These are phyloP conservation scores for Dioctria rufipes DNA, from an alignment of 2,888 invertebrate species.

Conservation along the genomic window DNA sequence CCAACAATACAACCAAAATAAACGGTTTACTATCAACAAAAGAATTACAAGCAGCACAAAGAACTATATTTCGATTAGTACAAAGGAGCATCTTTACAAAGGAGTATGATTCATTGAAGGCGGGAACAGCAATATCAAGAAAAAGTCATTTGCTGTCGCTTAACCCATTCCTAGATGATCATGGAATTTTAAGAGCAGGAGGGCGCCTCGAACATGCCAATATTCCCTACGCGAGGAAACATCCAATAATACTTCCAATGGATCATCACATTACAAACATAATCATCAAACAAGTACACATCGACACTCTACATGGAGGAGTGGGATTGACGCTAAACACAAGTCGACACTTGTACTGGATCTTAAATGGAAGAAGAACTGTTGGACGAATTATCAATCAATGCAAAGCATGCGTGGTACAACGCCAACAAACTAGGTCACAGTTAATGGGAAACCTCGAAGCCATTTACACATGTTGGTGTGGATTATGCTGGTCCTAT, in stretches of 20 bases:
- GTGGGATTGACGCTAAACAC: neutral
- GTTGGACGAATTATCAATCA: neutral
- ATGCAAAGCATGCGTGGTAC: neutral
- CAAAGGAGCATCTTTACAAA: neutral
- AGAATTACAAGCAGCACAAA: neutral
- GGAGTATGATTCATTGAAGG: neutral
- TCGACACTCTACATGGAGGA: neutral
- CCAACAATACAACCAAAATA: neutral
- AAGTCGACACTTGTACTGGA: conserved; percentile 4
- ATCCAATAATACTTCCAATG: neutral
- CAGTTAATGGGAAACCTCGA: too few species aligned
- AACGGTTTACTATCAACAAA: neutral
- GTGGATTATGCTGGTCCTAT: too few species aligned
- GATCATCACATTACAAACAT: neutral
- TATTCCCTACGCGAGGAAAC: neutral
- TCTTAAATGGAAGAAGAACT: conserved; percentile 2
- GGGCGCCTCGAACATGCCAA: neutral
- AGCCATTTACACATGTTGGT: too few species aligned
- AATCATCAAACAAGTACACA: neutral
- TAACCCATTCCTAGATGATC: neutral
- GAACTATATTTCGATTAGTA: neutral
- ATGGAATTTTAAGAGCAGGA: neutral
- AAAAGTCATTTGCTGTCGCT: neutral
- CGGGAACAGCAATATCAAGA: neutral
- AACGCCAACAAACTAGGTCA: neutral